Conservation (phyloP, 2,797 vertebrate genomes). For the Borostomias antarcticus region DNA sequence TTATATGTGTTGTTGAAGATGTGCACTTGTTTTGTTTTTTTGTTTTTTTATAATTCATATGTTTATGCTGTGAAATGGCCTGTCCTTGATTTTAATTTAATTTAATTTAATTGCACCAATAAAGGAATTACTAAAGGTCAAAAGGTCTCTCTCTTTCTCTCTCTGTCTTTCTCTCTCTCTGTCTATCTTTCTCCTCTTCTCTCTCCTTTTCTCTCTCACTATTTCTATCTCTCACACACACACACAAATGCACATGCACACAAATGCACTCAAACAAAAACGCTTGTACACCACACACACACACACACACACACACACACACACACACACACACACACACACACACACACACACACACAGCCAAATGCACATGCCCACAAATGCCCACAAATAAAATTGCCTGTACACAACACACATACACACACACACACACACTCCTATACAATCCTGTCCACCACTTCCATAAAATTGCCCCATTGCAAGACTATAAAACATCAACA, state of each 20-base stretch:
- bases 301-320: background rate
- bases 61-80: too few relatives aligned
- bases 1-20: too few relatives aligned
- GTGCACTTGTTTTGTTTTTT: background rate
- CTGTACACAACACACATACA: background rate
- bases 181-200: background rate
- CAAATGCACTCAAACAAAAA: background rate
- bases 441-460: background rate
- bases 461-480: background rate
- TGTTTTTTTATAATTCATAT: too few relatives aligned
- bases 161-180: slow-evolving; percentile 24
- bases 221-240: background rate
- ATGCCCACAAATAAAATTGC: background rate
- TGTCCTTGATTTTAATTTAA: too few relatives aligned
- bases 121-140: too few relatives aligned
- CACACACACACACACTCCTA: background rate
- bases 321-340: background rate
- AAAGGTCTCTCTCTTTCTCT: slow-evolving; percentile 37
- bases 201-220: background rate
- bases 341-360: background rate
- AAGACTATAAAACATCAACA: background rate
- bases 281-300: background rate
- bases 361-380: background rate
- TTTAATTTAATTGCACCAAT: too few relatives aligned
- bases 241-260: background rate